Conservation (phyloP, 2,113 vertebrate genomes). For the Ptilonorhynchus violaceus region DNA sequence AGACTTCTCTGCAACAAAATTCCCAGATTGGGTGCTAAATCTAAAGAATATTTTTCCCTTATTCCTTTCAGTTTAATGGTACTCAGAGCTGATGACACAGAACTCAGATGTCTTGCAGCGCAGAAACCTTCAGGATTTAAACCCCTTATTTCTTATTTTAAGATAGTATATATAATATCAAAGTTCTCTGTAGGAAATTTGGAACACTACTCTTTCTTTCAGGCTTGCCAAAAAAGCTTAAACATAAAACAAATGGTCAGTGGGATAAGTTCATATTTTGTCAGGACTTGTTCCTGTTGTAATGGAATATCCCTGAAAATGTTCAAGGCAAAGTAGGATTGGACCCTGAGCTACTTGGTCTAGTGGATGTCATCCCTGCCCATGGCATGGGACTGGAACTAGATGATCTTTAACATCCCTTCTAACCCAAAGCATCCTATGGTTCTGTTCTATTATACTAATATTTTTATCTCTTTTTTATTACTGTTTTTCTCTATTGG, state of each 20-base stretch:
- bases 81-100: background rate
- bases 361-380: background rate
- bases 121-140: background rate
- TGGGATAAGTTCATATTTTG: background rate
- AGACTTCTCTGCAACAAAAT: background rate
- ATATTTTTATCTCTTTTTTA: background rate
- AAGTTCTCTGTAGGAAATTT: background rate
- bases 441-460: background rate
- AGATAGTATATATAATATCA: background rate
- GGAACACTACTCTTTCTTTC: background rate
- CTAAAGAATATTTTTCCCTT: background rate
- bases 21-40: background rate
- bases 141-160: background rate
- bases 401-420: background rate
- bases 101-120: background rate
- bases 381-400: rapidly evolving
- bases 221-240: background rate
- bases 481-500: background rate
- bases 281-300: background rate
- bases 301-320: background rate
- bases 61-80: background rate
- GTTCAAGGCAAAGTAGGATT: background rate
- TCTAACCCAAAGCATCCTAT: background rate
- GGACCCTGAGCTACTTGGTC: background rate
- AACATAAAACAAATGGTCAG: background rate